Evolutionary conservation across 2,797 vertebrate species (phyloP), one percentile per base, ranked within the genome.

Genomic region (Halcyon badia): DNA sequence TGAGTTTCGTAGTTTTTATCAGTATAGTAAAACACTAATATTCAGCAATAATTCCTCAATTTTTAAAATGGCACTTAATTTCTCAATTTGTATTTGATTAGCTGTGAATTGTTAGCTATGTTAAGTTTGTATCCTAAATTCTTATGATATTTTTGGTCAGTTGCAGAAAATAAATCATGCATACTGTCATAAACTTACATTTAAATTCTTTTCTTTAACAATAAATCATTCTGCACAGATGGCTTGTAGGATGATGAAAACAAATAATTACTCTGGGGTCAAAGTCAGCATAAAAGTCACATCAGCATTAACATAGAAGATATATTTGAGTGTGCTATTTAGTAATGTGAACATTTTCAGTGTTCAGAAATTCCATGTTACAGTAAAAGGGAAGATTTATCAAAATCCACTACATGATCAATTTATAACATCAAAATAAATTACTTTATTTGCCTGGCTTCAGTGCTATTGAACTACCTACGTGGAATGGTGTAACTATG

Each of bases 381-480:
- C n/a, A 89, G 24, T 89, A 57, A 68, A 93, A 65, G 35, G 39
- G 30, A 80, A 78, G 14, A 95, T 97, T 96, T 96, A 95, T 97
- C 81, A 95, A 97, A 97, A 96, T 95, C 26, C 77, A 46, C 70
- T 73, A 31, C 35, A 64, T 4, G 0, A 95, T 95, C 68, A 92
- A 71, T 95, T 97, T 82, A 24, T 93, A 97, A 87, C 26, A 95
- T 88, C 51, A 69, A 65, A 96, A 94, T 39, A 90, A 37, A 80
- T 90, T 0, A 57, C 33, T 93, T 92, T 89, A 81, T 87, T 96
- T 97, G 33, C 62, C 65, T 91, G 52, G 60, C 68, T 95, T 70
- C 48, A 71, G 37, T 69, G 39, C 33, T 65, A 19, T 56, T 95
- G 94, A 95, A 72, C 97, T 91, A 86, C 58, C 77, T 90, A 15